Evolutionary conservation across 1,140 invertebrate genomes (phyloP).

Genomic region (Pomacea maculata): DNA sequence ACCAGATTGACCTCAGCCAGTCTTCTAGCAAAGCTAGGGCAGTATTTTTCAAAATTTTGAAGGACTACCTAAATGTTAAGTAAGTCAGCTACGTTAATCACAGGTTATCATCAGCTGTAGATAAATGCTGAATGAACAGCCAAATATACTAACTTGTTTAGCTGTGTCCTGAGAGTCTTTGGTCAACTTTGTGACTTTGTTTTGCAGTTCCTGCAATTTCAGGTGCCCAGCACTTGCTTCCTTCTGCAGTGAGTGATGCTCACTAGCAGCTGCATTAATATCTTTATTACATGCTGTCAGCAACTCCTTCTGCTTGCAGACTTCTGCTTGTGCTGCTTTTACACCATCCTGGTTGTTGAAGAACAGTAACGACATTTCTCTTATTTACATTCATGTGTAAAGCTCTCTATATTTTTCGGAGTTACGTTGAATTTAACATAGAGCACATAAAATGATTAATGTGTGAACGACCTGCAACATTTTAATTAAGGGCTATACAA

Average conservation of each 20-base stretch:
- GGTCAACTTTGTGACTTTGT: conserved; percentile 69
- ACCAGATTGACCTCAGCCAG: no score
- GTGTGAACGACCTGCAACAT: not conserved
- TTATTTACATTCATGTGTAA: no score
- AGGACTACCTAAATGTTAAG: not conserved
- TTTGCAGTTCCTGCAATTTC: conserved; percentile 82
- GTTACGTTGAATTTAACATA: no score
- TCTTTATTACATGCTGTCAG: conserved; percentile 82
- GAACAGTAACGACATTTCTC: not conserved
- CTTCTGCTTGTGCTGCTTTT: conserved; percentile 68
- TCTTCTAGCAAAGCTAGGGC: no score
- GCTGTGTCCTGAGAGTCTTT: conserved; percentile 66
- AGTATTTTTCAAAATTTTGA: no score
- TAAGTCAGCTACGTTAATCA: not conserved
- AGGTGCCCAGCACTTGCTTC: conserved; percentile 74
- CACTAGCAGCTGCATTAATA: conserved; percentile 72
- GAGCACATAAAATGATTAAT: not conserved
- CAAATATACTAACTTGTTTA: conserved; percentile 60
- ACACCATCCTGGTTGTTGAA: conserved; percentile 52
- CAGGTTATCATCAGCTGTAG: not conserved
- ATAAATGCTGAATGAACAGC: not conserved
- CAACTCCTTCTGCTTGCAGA: conserved; percentile 80
- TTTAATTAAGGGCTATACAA: not conserved
- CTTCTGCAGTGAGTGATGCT: conserved; percentile 78
- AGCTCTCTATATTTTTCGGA: no score